Evolutionary conservation across 2,888 invertebrate species (phyloP), one percentile per base, ranked within the genome.

Genomic region (Drosophila setosimentum): DNA sequence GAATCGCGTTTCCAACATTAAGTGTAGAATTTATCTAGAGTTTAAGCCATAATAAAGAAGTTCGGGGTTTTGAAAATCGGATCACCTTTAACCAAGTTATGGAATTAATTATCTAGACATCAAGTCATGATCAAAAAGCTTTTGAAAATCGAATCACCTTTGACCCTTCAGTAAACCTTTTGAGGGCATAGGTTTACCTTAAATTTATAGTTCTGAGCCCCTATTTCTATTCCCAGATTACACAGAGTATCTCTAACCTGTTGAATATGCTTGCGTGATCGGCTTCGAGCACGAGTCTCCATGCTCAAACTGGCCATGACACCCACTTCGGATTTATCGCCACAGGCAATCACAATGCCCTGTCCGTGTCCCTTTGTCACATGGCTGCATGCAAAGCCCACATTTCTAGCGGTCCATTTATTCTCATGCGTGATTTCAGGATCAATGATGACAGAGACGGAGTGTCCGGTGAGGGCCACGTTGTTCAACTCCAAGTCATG

Each of bases 301-400:
- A 70, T 72, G 57, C 73, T 73, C 3, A 73, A 29, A 0, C 40
- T 37, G 1, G 66, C 70, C 76, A 83, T 69, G 16, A 42, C 32
- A 0, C 88, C 83, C 0, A 80, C 60, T 10, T 83, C 78, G 2
- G 88, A 49, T 1, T 77, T 29, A 54, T 58, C 48, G 8, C 90
- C 90, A 35, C 88, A 83, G 2, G 80, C 88, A 37, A 86, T 80
- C 27, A 86, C 88, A 30, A 86, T 29, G 3, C 73, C 80, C 40
- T 35, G 32, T 1, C 88, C 86, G 4, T 50, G 21, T 3, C 86
- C 86, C 16, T 51, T 67, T 2, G 60, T 76, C 0, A 86, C 83
- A 54, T 78, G 81, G n/a, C 65, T 83, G 62, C 86, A 61, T n/a
- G 76, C 83, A 6, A 89, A 72, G 3, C 81, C 90, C 30, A 86